Evolutionary conservation across 2,797 vertebrate species (phyloP), one percentile per base, ranked within the genome.

Genomic region (Synanceia verrucosa): DNA sequence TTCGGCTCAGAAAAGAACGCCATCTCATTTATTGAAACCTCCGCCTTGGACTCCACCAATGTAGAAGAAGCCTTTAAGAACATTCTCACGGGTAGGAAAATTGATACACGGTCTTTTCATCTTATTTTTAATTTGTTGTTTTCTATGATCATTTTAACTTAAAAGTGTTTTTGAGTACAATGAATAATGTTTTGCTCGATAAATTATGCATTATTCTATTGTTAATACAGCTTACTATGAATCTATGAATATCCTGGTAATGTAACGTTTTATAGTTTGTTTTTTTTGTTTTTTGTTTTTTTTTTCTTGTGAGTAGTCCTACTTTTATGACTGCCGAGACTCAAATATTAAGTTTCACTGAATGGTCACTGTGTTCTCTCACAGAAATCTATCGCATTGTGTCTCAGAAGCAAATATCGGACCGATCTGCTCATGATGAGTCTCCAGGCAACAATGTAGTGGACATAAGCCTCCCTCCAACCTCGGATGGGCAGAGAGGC

Each of bases 51-150:
- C 86, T 99, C 97, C 67, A 99, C 97, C 82, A 99, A 99, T 58
- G 97, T 98, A 80, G 97, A 99, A 91, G 97, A 98, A 88, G 97
- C 97, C 6, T 99, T 99, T 91, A 98, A 99, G 91, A 99, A 96
- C 88, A 99, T 98, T 72, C 96, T 99, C 63, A 95, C 97, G 95
- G 97, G 97, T 98, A 77, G 41, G 61, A 37, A 59, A 31, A 48
- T 8, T 12, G 16, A 44, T 37, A 94, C 75, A 95, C 93, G 16
- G 13, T 39, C 13, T 4, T 36, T 31, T 31, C 10, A 9, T 33
- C 10, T 9, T 33, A 2, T 33, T 33, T 33, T 33, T 33, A 10
- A 2, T 31, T 6, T 31, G 29, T 33, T 33, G 10, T 33, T 33
- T 33, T 33, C 9, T 33, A 10, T 33, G 8, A 33, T 3, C 31